Base-by-base conservation (phyloP, 2,888 invertebrate species). In the Lysandra coridon region DNA sequence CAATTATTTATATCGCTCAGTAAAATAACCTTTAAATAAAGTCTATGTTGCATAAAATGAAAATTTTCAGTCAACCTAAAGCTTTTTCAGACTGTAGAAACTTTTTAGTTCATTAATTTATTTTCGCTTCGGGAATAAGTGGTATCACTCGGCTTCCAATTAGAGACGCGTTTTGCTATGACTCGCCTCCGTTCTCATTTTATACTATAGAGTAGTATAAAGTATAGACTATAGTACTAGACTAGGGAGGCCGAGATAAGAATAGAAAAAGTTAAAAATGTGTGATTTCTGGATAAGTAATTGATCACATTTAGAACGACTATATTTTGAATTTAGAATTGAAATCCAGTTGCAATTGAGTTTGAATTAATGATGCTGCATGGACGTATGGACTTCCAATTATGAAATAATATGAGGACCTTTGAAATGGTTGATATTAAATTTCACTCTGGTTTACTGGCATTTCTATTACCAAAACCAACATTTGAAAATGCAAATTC, bases 41-140 rank as follows among this genome's bases (percentile, higher is more conserved):
- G 49, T 12, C 49, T 49, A 10, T 62, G 23, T 23, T 62, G 62
- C 17, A 17, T 57, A 17, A 57, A 57, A 4, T 57, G 23, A 62
- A 62, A 23, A 62, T 23, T n/a, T 62, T 23, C 23, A 64, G 14
- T 69, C 64, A 30, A 75, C 1, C 23, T 49, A 10, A 44, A 40
- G 12, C 10, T 14, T 57, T 30, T 76, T 30, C 2, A 12, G 30
- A 4, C 12, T 14, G 53, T 14, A 76, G 49, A 75, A 17, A 5
- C 17, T 76, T 75, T 23, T 57, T 30, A 76, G 30, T 76, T 76
- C 76, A 76, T 76, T 76, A 76, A 57, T 57, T 76, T 76, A 53
- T 14, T 53, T 33, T 57, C 76, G 76, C 76, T 76, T 76, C 76
- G 76, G 53, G 53, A 53, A 30, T 76, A 57, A 76, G 57, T 76